phyloP scores from a whole-genome alignment of 1,140 invertebrate genomes.

The Atopsyche davidsoni region DNA sequence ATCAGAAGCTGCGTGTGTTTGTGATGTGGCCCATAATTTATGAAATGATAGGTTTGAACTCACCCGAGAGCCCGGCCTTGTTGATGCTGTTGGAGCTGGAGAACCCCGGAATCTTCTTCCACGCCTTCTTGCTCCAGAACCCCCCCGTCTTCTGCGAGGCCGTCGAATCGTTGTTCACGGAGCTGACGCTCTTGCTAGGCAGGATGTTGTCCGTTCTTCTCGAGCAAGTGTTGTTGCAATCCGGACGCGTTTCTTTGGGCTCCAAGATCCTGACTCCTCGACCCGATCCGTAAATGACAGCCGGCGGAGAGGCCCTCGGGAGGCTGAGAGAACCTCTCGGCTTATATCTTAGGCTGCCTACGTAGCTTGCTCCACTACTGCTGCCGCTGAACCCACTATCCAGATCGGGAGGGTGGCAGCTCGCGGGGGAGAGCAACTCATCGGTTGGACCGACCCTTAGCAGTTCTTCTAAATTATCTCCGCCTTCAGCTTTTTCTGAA shows the following conservation, averaged over 20 bases:
- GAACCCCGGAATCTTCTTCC: constrained; percentile 70
- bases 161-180: constrained; percentile 37
- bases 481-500: constrained; percentile 45
- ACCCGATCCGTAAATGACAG: constrained; percentile 45
- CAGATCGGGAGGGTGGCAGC: constrained; percentile 60
- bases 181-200: constrained; percentile 38
- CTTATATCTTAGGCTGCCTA: constrained; percentile 55
- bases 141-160: constrained; percentile 42
- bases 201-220: constrained; percentile 23
- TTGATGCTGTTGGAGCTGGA: constrained; percentile 61
- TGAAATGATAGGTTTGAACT: too few species aligned
- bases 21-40: too few species aligned
- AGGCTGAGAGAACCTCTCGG: constrained; percentile 41
- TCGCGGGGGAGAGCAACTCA: constrained; percentile 60
- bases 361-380: constrained; percentile 70
- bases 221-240: constrained; percentile 24
- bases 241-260: constrained; percentile 19
- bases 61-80: constrained; percentile 55
- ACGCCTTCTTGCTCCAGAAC: constrained; percentile 66
- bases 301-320: constrained; percentile 42
- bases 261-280: constrained; percentile 27
- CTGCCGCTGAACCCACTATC: constrained; percentile 77
- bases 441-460: constrained; percentile 65
- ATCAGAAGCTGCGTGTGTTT: too few species aligned
- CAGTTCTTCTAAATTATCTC: constrained; percentile 59